These are phyloP conservation scores for Itoplectis maculator DNA, from an alignment of 2,888 invertebrate genomes.

Conservation along the genomic window DNA sequence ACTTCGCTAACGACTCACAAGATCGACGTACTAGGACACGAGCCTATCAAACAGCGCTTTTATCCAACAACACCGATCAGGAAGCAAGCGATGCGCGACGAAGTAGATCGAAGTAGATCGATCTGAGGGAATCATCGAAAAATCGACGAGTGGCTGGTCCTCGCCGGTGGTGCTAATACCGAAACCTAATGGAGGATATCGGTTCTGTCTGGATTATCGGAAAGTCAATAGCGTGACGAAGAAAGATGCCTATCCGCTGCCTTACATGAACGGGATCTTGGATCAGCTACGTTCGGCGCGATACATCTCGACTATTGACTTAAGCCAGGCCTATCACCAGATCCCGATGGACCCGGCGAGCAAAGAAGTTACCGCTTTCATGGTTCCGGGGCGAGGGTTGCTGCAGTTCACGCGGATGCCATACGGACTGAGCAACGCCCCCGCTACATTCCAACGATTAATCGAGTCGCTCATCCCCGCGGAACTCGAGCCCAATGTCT, in stretches of 20 bases:
- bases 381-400: background rate
- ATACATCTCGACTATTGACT: slow-evolving; percentile 77
- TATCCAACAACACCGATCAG: slow-evolving; percentile 60
- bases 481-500: slow-evolving; percentile 52
- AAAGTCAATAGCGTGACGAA: slow-evolving; percentile 75
- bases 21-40: slow-evolving; percentile 47
- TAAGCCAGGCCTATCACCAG: slow-evolving; percentile 75
- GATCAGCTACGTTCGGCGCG: slow-evolving; percentile 73
- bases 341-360: slow-evolving; percentile 49
- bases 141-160: slow-evolving; percentile 73
- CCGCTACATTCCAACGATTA: slow-evolving; percentile 75
- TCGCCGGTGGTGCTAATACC: slow-evolving; percentile 73
- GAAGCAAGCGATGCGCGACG: slow-evolving; percentile 52
- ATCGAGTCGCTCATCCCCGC: slow-evolving; percentile 72
- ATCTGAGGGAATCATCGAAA: slow-evolving; percentile 75
- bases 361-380: slow-evolving; percentile 66
- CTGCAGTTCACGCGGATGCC: slow-evolving; percentile 75
- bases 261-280: slow-evolving; percentile 73
- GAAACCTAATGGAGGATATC: slow-evolving; percentile 72
- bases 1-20: background rate
- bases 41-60: slow-evolving; percentile 61
- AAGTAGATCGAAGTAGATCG: slow-evolving; percentile 77
- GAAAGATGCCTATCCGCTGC: slow-evolving; percentile 76
- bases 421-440: slow-evolving; percentile 72
- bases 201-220: slow-evolving; percentile 76